Evolutionary conservation across 30 jellyfish, hydroid and myxozoan genomes (phyloP), one percentile per base, ranked within the genome.

Genomic region (Aurelia coerulea): DNA sequence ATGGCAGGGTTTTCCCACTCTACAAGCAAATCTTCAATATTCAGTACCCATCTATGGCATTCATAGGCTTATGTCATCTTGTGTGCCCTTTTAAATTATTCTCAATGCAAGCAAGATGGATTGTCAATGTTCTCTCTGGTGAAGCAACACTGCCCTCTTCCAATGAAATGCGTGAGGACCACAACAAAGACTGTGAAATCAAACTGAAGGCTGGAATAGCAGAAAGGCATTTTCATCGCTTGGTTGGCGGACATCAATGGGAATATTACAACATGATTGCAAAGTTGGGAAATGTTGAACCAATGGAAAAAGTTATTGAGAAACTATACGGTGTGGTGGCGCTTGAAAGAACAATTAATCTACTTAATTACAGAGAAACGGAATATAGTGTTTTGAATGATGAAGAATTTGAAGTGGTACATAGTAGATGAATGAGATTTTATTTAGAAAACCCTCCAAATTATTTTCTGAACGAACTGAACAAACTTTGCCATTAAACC

Each of bases 21-120:
- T 92, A 92, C 74, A 80, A 92, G 42, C 98, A 92, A n/a, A 31
- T 92, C 23, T 86, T 92, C 86, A 71, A 87, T 87, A 74, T 77
- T 6, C 23, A 16, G 19, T 77, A 86, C 60, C 98, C 98, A 37
- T 69, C 94, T 1, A 68, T 92, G 89, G 69, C 93, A 10, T 74
- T 92, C 63, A 78, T 92, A n/a, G 98, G 98, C 5, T n/a, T 92
- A 16, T 84, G 83, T 5, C 53, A 52, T 31, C 32, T 84, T 69
- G 85, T 84, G 19, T 79, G 91, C 65, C 95, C 97, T 3, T 83
- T 87, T 70, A 90, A 92, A 32, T 42, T 90, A 42, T 83, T 83
- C 67, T 73, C 90, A 13, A 65, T 67, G 87, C 96, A 91, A 60
- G 86, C 97, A 62, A 86, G 80, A 58, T 91, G 91, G 88, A 67